Conservation (phyloP, 2,888 invertebrate genomes). For the Helleia helle region DNA sequence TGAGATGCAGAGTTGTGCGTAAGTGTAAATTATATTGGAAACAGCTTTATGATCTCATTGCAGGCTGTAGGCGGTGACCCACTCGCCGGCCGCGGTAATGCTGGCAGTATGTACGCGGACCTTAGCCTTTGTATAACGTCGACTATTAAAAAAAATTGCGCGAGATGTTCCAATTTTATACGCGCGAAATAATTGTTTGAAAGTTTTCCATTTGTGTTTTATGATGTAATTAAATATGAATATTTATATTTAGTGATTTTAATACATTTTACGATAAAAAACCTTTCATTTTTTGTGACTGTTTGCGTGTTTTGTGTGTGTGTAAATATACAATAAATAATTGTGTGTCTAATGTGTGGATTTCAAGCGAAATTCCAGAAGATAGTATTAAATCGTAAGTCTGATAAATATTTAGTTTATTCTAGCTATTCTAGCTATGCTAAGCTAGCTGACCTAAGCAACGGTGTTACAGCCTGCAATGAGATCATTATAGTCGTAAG, state of each 20-base stretch:
- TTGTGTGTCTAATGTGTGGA: constrained; percentile 35
- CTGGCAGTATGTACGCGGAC: constrained; percentile 41
- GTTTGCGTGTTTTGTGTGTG: constrained; percentile 10
- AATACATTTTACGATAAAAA: too few relatives aligned
- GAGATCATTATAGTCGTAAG: too few relatives aligned
- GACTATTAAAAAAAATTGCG: constrained; percentile 13
- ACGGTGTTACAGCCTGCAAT: too few relatives aligned
- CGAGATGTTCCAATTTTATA: constrained; percentile 22
- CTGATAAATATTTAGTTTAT: background rate
- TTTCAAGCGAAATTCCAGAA: constrained; percentile 23
- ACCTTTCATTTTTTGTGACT: constrained; percentile 9
- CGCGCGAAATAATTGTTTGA: too few relatives aligned
- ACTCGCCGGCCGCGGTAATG: constrained; percentile 35
- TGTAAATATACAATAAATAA: constrained; percentile 11
- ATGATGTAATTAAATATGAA: too few relatives aligned
- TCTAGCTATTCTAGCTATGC: background rate
- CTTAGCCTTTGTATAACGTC: constrained; percentile 33
- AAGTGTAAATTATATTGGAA: constrained; percentile 55
- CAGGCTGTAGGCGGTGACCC: constrained; percentile 59
- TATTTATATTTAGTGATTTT: too few relatives aligned
- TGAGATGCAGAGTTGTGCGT: constrained; percentile 13
- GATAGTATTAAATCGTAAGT: constrained; percentile 37
- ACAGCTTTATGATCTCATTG: constrained; percentile 65
- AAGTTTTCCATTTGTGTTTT: too few relatives aligned
- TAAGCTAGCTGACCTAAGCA: too few relatives aligned